A percentile compares a stretch with the other conserved stretches of the same genome.
Evolutionary conservation across 2,113 vertebrate genomes (phyloP).

Genomic region (Chaenogobius annularis): DNA sequence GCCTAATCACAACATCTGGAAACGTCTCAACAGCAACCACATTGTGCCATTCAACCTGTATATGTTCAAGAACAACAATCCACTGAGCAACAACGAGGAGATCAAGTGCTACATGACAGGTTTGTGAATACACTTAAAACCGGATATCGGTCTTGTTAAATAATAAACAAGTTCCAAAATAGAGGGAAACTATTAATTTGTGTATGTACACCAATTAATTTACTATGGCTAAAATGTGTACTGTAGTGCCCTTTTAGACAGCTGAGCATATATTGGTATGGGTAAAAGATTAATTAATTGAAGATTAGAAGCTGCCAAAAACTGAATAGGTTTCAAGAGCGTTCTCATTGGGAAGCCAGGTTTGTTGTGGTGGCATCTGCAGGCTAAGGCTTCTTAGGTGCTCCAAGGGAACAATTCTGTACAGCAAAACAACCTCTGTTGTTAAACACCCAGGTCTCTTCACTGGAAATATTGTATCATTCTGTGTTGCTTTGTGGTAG

Average conservation of each 20-base stretch:
- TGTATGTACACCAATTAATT: background rate
- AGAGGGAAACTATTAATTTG: background rate
- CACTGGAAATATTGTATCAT: constrained; percentile 65
- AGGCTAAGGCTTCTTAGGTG: constrained; percentile 47
- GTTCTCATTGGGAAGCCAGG: constrained; percentile 27
- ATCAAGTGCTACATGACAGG: constrained; percentile 99
- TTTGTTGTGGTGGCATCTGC: constrained; percentile 10
- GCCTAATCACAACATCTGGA: constrained; percentile 92
- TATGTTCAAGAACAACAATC: constrained; percentile 99
- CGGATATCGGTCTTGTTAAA: background rate
- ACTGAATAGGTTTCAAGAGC: constrained; percentile 49
- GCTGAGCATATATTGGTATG: background rate
- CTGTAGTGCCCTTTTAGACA: background rate
- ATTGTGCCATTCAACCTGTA: constrained; percentile 97
- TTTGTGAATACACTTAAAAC: constrained; percentile 54
- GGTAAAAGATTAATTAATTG: constrained; percentile 11
- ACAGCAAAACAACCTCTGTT: constrained; percentile 52
- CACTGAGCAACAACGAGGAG: constrained; percentile 93
- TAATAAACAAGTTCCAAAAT: background rate
- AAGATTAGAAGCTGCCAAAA: constrained; percentile 31
- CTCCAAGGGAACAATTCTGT: constrained; percentile 62
- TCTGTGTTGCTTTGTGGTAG: constrained; percentile 56
- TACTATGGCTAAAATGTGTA: background rate
- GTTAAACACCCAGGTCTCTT: constrained; percentile 56
- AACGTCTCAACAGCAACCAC: constrained; percentile 86